Evolutionary conservation across 2,113 vertebrate species (phyloP), one percentile per base, ranked within the genome.

Genomic region (Rousettus leschenaultii): DNA sequence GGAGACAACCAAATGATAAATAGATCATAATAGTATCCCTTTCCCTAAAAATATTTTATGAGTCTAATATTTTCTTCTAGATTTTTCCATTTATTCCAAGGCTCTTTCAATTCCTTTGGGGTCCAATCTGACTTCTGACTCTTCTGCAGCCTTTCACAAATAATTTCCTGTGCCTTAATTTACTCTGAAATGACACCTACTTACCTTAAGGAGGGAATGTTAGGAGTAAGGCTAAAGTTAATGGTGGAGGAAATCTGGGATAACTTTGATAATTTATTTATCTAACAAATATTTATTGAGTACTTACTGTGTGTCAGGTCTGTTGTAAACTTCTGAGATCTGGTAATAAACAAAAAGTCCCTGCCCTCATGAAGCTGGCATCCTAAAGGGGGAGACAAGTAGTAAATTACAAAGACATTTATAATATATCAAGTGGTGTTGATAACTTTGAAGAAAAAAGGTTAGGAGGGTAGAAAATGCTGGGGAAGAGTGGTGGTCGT

Each of bases 251-350:
- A 97, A 86, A 83, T 45, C 14, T 59, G 15, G n/a, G 38, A 53
- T 22, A 59, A 28, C 15, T 86, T 65, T 85, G 59, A 95, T 93
- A 89, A 91, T 96, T 83, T 21, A 79, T 68, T 92, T 68, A 75
- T 55, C 85, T 8, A 71, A 63, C 74, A 93, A 74, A 77, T 88
- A 96, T 55, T 86, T 68, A 84, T 55, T 91, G 78, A 73, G 38
- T 89, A 59, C 15, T 18, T 86, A 91, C 18, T 94, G 3, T 83
- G 22, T 86, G 6, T 33, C 35, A 94, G 30, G 6, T 18, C 12
- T 73, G 28, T 87, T 73, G 26, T 43, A 40, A 21, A 79, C 16
- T 84, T 78, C 77, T 45, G 59, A 93, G 82, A 87, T 68, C 40
- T 11, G 88, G 30, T 9, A 73, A 43, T 85, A 48, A 91, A 59